These are phyloP conservation scores for Myotis myotis DNA, from an alignment of 2,797 vertebrate genomes.

Conservation along the genomic window DNA sequence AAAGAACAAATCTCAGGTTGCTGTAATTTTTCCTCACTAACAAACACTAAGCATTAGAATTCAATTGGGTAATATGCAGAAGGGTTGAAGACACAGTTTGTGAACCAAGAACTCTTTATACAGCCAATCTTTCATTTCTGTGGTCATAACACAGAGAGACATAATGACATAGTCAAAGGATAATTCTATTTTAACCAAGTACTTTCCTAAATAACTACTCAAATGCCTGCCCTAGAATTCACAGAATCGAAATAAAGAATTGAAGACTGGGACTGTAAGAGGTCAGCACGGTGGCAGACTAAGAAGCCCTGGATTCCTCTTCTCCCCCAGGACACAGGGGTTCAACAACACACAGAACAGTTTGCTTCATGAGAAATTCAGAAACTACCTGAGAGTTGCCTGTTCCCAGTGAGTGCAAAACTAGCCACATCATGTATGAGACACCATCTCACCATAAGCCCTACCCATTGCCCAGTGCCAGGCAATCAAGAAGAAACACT, in stretches of 20 bases:
- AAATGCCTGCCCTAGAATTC: neutral
- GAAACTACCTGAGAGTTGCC: neutral
- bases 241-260: neutral
- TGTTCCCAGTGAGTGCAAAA: neutral
- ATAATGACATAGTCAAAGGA: neutral
- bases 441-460: neutral
- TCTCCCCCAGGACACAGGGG: neutral
- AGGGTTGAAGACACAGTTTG: neutral
- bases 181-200: neutral
- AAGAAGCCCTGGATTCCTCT: neutral
- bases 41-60: neutral
- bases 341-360: neutral
- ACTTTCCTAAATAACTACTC: neutral
- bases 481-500: neutral
- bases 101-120: neutral
- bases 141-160: neutral
- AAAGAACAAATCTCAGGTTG: neutral
- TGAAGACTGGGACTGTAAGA: neutral
- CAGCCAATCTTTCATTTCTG: neutral
- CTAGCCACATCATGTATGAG: neutral
- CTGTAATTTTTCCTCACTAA: neutral
- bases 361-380: neutral
- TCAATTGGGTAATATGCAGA: neutral
- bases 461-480: neutral
- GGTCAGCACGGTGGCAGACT: neutral